A percentile compares a stretch with the other conserved stretches of the same genome.
Evolutionary conservation across 2,797 vertebrate genomes (phyloP).

Genomic region (Sylvia borin): DNA sequence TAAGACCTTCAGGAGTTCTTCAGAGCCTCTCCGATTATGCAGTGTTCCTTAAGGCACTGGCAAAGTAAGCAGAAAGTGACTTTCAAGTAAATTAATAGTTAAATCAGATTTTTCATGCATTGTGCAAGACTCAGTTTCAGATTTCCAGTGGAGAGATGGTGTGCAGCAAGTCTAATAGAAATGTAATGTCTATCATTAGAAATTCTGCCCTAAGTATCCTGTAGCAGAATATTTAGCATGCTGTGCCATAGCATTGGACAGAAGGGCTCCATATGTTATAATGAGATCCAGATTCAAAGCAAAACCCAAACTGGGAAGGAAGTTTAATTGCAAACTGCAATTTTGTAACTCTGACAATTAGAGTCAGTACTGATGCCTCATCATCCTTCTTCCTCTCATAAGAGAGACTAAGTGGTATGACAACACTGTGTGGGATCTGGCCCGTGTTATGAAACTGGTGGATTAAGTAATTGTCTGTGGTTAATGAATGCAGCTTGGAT

Average conservation of each 20-base stretch:
- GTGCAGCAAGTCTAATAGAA: neutral
- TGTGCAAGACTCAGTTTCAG: neutral
- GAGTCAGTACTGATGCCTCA: neutral
- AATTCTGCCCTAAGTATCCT: neutral
- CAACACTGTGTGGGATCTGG: neutral
- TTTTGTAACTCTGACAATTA: neutral
- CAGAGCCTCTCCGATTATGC: neutral
- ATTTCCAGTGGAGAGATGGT: neutral
- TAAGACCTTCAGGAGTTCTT: neutral
- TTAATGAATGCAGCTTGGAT: neutral
- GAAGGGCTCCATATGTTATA: neutral
- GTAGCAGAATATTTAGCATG: neutral
- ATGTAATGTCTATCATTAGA: neutral
- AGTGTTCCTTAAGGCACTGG: neutral
- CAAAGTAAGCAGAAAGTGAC: neutral
- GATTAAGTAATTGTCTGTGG: constrained; percentile 20
- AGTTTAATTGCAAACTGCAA: neutral
- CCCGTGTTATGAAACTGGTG: neutral
- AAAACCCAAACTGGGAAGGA: neutral
- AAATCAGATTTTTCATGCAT: neutral
- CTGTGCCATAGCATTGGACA: neutral
- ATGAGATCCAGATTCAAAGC: neutral
- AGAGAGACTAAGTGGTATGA: neutral
- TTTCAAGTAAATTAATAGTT: constrained; percentile 18
- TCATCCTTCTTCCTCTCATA: neutral